Base-by-base conservation (phyloP, 2,888 invertebrate genomes). In the Harpalus rubripes region DNA sequence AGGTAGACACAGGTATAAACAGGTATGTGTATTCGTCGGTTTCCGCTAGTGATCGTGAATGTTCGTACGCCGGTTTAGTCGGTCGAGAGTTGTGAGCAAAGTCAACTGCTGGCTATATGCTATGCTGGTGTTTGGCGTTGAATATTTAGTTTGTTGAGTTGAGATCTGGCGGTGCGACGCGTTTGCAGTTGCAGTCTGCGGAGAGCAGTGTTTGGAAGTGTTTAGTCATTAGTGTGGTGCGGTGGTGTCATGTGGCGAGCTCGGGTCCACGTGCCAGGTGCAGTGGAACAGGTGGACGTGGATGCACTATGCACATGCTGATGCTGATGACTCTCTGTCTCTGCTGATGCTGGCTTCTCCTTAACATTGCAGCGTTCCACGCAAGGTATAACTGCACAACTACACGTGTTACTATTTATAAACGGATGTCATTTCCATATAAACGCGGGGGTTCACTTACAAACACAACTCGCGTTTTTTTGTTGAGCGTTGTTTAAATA, bases 71-170 rank as follows among this genome's bases (percentile, higher is more conserved):
- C 59, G 82, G 82, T 81, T 81, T 81, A 26, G 81, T 44, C 65
- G 72, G 81, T 81, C 81, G 68, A 52, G 44, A 52, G 65, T 63
- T 18, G 32, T 32, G 32, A 32, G 32, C 32, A 32, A 32, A 32
- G 32, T 32, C 56, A 78, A 65, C 84, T 56, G 84, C 78, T 61
- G 32, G 84, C 78, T 61, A 56, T 56, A 65, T 44, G 44, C 72
- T 41, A 26, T 74, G 65, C 41, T 56, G 68, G 52, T 72, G 63
- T 78, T 76, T 61, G 52, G 58, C 32, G 74, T 72, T 39, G 59
- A 63, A 84, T 58, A 78, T 84, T 63, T 78, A 84, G 84, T 84
- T 76, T 78, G 84, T 78, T 52, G 78, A 84, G 76, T 44, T 84
- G 78, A 78, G 84, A 84, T 76, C 63, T 78, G 61, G 84, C 32